phyloP scores from a whole-genome alignment of 2,888 invertebrate genomes.

The Catocala sponsa region DNA sequence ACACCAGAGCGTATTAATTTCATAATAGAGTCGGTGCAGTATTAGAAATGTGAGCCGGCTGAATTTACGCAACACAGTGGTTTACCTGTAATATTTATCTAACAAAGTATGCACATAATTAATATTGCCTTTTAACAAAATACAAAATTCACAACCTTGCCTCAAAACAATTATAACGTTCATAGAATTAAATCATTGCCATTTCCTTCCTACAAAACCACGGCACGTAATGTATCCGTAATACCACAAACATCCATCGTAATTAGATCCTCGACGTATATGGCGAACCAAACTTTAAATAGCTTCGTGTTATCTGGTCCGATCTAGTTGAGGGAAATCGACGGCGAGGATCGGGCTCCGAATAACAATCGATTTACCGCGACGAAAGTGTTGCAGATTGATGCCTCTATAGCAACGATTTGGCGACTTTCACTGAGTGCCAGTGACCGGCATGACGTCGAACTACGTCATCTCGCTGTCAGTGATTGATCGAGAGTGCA shows the following conservation, averaged over 20 bases:
- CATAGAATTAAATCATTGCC: conserved; percentile 22
- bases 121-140: conserved; percentile 8
- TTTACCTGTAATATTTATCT: neutral
- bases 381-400: conserved; percentile 82
- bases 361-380: conserved; percentile 78
- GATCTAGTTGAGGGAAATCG: conserved; percentile 65
- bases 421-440: conserved; percentile 78
- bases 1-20: conserved; percentile 46
- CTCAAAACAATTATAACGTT: conserved; percentile 35
- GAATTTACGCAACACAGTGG: conserved; percentile 36
- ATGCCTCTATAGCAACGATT: conserved; percentile 65
- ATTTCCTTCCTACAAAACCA: conserved; percentile 43
- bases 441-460: conserved; percentile 65
- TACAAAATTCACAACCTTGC: conserved; percentile 27
- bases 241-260: conserved; percentile 23
- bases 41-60: conserved; percentile 41
- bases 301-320: conserved; percentile 34
- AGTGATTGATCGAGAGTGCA: conserved; percentile 35
- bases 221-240: conserved; percentile 27
- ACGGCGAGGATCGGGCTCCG: conserved; percentile 60
- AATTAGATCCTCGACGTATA: conserved; percentile 15
- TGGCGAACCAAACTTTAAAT: conserved; percentile 14
- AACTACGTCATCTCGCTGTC: conserved; percentile 48
- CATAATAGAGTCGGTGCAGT: conserved; percentile 40
- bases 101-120: conserved; percentile 12